Evolutionary conservation across 2,888 invertebrate species (phyloP).

Genomic region (Chrysolina haemoptera): DNA sequence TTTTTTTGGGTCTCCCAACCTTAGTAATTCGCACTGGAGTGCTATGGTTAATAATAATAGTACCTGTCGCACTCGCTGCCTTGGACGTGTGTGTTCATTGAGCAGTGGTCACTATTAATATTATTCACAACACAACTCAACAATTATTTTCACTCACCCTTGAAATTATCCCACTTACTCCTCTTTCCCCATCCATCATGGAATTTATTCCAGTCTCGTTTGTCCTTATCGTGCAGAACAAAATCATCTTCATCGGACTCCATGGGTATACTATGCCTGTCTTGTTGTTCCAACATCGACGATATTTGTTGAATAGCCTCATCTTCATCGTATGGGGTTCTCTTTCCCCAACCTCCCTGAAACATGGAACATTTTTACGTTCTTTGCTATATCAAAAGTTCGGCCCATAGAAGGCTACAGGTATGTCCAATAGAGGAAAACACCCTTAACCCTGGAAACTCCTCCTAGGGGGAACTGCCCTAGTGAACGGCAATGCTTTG

Average conservation of each 20-base stretch:
- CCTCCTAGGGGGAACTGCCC: too few species aligned
- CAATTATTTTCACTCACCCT: conserved; percentile 65
- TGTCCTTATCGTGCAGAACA: conserved; percentile 64
- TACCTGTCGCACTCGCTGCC: too few species aligned
- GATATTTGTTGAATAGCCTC: conserved; percentile 61
- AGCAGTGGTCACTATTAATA: too few species aligned
- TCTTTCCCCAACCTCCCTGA: conserved; percentile 69
- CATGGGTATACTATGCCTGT: conserved; percentile 47
- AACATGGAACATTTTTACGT: conserved; percentile 21
- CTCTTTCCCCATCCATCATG: conserved; percentile 84
- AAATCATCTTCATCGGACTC: conserved; percentile 59
- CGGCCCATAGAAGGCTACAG: too few species aligned
- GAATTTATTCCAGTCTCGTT: conserved; percentile 81
- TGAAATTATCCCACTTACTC: conserved; percentile 75
- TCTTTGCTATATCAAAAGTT: not conserved
- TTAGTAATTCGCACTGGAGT: too few species aligned
- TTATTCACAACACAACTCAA: too few species aligned
- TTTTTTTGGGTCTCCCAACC: too few species aligned
- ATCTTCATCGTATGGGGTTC: conserved; percentile 63
- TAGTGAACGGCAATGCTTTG: too few species aligned
- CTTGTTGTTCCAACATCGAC: conserved; percentile 42
- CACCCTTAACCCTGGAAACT: too few species aligned
- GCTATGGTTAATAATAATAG: too few species aligned
- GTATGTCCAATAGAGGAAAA: too few species aligned
- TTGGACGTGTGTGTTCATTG: too few species aligned